Percentiles rank a stretch among this genome's conserved stretches.
These are phyloP conservation scores for Falco novaeseelandiae DNA, from an alignment of 2,797 vertebrate species.

Conservation along the genomic window DNA sequence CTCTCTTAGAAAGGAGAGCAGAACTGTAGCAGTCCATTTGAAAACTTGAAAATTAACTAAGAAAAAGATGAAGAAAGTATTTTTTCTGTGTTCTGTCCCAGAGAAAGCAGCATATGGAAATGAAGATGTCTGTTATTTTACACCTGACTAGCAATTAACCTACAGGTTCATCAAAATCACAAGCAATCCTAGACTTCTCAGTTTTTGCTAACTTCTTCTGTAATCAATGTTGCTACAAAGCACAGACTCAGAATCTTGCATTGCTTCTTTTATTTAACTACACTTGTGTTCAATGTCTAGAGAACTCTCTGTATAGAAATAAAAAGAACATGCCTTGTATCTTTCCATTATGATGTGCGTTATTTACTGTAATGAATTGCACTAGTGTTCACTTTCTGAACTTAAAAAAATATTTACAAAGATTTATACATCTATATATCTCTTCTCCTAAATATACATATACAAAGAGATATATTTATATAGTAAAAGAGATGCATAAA, in stretches of 20 bases:
- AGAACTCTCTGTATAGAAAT: background rate
- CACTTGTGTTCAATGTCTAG: background rate
- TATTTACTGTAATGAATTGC: constrained; percentile 41
- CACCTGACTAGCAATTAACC: background rate
- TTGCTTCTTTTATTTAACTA: background rate
- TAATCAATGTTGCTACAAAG: background rate
- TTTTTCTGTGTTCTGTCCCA: background rate
- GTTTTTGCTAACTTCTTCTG: background rate
- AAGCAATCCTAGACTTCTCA: background rate
- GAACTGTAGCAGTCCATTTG: background rate
- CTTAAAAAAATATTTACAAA: background rate
- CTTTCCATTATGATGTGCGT: background rate
- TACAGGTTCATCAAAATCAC: background rate
- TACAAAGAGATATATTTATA: background rate
- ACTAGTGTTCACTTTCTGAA: background rate
- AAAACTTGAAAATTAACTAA: background rate
- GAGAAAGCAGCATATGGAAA: background rate
- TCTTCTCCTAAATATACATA: background rate
- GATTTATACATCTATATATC: background rate
- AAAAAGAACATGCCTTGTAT: background rate
- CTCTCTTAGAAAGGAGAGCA: background rate
- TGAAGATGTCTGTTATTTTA: background rate
- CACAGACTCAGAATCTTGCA: background rate
- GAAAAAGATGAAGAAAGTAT: background rate
- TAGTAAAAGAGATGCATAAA: background rate